These are phyloP conservation scores for Nerophis lumbriciformis DNA, from an alignment of 2,113 vertebrate species.

Conservation along the genomic window DNA sequence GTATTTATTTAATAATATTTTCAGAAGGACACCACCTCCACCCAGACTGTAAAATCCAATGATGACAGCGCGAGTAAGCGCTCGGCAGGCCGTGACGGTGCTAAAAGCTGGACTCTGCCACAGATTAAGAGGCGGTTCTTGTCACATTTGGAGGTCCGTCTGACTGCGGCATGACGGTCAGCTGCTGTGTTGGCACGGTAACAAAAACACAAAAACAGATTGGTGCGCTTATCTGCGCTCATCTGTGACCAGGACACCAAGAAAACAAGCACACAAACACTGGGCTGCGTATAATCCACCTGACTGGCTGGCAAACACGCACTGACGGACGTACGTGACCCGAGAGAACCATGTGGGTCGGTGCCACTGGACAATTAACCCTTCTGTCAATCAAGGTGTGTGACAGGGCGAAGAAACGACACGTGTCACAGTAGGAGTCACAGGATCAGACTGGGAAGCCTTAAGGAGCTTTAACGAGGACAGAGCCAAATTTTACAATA, in stretches of 20 bases:
- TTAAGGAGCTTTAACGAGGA: background rate
- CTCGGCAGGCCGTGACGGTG: background rate
- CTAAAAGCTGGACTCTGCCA: constrained; percentile 15
- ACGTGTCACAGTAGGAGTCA: constrained; percentile 1
- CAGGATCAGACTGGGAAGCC: background rate
- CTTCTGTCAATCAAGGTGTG: constrained; percentile 9
- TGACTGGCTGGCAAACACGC: constrained; percentile 27
- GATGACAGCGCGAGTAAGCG: background rate
- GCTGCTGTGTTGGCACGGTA: constrained; percentile 18
- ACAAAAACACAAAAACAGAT: constrained; percentile 8
- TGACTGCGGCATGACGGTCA: background rate
- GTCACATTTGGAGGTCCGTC: constrained; percentile 4
- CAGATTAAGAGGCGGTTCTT: constrained; percentile 20
- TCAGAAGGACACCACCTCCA: background rate
- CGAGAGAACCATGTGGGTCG: constrained; percentile 37
- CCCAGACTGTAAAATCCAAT: background rate
- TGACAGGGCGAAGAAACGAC: background rate
- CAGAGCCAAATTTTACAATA: background rate
- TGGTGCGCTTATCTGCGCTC: constrained; percentile 4
- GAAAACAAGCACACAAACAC: constrained; percentile 23
- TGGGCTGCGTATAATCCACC: constrained; percentile 39
- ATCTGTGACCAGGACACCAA: constrained; percentile 30
- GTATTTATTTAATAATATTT: background rate
- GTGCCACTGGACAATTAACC: constrained; percentile 1
- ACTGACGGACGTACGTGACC: constrained; percentile 40